phyloP scores from a whole-genome alignment of 2,113 vertebrate genomes.

The Microtus pennsylvanicus region DNA sequence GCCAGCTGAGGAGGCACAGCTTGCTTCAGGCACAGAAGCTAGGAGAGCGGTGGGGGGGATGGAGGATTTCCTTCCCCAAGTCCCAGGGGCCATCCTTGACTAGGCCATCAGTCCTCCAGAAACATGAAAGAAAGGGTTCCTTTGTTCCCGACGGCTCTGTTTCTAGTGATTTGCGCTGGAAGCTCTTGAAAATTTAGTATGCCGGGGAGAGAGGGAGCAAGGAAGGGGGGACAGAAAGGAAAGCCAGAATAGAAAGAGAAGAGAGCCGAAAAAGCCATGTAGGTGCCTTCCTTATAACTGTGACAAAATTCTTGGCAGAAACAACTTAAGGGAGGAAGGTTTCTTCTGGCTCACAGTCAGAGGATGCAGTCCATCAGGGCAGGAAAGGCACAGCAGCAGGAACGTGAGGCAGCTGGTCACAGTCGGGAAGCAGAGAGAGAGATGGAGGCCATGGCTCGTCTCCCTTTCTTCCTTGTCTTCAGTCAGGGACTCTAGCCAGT shows the following conservation, averaged over 20 bases:
- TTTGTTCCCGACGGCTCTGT: no score
- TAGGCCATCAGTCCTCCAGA: background rate
- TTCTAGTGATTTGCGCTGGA: background rate
- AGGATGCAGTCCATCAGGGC: background rate
- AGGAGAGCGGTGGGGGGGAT: background rate
- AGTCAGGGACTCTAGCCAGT: background rate
- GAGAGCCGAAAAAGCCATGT: no score
- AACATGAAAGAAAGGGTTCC: background rate
- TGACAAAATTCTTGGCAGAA: background rate
- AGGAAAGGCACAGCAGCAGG: background rate
- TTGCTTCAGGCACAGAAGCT: background rate
- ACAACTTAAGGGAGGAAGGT: background rate
- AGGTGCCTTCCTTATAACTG: background rate
- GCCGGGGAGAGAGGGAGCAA: background rate
- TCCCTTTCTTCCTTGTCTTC: background rate
- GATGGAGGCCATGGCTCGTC: background rate
- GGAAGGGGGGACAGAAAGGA: background rate
- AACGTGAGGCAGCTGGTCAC: no score
- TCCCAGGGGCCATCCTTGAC: background rate
- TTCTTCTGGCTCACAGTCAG: background rate
- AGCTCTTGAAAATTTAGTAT: background rate
- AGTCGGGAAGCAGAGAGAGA: background rate
- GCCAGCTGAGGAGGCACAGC: background rate
- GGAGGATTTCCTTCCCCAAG: background rate
- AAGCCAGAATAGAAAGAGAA: background rate